phyloP scores from a whole-genome alignment of 2,888 invertebrate genomes.

The Choreutis nemorana region DNA sequence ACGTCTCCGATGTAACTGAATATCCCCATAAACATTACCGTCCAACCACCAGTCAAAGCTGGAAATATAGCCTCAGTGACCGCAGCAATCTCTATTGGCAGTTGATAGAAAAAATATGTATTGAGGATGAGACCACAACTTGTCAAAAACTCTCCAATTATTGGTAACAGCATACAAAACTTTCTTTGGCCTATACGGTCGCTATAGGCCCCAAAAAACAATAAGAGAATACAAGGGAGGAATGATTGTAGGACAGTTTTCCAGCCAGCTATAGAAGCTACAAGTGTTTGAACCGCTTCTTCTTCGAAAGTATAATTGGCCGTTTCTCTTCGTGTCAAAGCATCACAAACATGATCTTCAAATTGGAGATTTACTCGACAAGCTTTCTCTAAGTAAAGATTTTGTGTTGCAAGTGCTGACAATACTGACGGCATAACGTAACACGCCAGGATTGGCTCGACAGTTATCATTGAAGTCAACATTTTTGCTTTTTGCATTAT shows the following conservation, averaged over 20 bases:
- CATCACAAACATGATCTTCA: conserved; percentile 77
- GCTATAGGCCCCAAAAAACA: conserved; percentile 84
- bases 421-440: conserved; percentile 73
- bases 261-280: conserved; percentile 86
- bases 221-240: conserved; percentile 78
- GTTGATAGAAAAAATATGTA: conserved; percentile 79
- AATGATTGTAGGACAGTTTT: conserved; percentile 85
- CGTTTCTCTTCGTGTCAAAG: conserved; percentile 77
- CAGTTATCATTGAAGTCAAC: conserved; percentile 72
- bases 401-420: conserved; percentile 82
- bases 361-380: conserved; percentile 83
- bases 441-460: conserved; percentile 78
- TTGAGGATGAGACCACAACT: conserved; percentile 80
- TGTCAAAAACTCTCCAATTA: conserved; percentile 81
- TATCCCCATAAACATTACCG: conserved; percentile 90
- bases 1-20: conserved; percentile 91
- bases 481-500: conserved; percentile 63
- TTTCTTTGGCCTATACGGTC: conserved; percentile 74
- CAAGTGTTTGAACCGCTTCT: conserved; percentile 74
- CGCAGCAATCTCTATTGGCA: conserved; percentile 83
- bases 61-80: conserved; percentile 84
- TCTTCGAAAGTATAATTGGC: conserved; percentile 66
- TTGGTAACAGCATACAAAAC: conserved; percentile 84
- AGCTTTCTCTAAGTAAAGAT: conserved; percentile 85
- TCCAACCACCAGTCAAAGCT: conserved; percentile 85